Evolutionary conservation across 1,140 invertebrate genomes (phyloP).

Genomic region (Cotesia chilonis): DNA sequence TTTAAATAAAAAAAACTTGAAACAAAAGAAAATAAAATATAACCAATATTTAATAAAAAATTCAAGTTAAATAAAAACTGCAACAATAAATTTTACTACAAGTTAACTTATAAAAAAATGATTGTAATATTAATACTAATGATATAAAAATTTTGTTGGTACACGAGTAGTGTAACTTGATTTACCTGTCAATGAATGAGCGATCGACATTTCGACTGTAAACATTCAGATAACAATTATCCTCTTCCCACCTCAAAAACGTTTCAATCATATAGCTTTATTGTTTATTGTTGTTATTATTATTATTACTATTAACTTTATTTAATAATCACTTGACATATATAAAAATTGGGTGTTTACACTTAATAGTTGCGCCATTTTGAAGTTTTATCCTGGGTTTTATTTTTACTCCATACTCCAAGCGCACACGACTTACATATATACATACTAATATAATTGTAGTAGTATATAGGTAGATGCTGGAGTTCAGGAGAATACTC

Average conservation of each 20-base stretch:
- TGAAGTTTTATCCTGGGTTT: conserved; percentile 41
- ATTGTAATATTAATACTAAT: conserved; percentile 36
- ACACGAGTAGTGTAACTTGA: conserved; percentile 18
- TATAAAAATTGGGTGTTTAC: conserved; percentile 47
- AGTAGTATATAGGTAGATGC: too few species aligned
- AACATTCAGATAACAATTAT: conserved; percentile 63
- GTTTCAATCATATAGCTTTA: conserved; percentile 4
- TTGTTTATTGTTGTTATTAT: too few species aligned
- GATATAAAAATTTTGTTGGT: conserved; percentile 45
- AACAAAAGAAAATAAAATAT: too few species aligned
- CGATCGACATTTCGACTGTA: conserved; percentile 71
- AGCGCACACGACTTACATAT: not conserved
- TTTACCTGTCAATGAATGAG: conserved; percentile 73
- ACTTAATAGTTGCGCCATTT: conserved; percentile 44
- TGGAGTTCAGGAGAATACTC: too few species aligned
- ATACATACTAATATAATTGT: not conserved
- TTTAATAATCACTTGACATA: conserved; percentile 30
- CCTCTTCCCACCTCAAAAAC: conserved; percentile 38
- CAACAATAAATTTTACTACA: not conserved
- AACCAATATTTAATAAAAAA: too few species aligned
- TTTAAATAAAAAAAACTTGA: too few species aligned
- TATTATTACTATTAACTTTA: conserved; percentile 7
- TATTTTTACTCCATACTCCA: conserved; percentile 25
- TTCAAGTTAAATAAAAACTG: too few species aligned
- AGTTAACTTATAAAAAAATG: not conserved